A percentile compares a stretch with the other conserved stretches of the same genome.
Evolutionary conservation across 53 echinoderm and acorn worm species (phyloP).

Genomic region (Temnopleurus reevesii): DNA sequence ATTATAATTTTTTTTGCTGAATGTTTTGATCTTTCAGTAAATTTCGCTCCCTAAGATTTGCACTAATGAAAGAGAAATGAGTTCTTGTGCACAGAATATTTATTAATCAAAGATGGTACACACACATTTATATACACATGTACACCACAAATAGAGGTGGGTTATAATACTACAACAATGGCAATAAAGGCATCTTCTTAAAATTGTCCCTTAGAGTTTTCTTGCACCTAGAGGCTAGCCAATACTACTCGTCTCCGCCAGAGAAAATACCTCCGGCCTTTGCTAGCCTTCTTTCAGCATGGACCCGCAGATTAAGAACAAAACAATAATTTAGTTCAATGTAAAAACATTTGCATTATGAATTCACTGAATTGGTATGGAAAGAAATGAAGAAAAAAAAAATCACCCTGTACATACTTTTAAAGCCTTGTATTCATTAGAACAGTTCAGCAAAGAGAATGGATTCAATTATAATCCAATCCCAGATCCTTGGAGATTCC

Average conservation of each 20-base stretch:
- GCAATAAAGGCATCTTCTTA: constrained; percentile 49
- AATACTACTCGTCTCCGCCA: not conserved
- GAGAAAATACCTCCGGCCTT: not conserved
- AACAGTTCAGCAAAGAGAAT: not conserved
- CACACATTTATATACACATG: constrained; percentile 53
- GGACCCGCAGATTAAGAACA: not conserved
- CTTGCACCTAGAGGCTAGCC: constrained; percentile 13
- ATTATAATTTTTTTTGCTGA: not conserved
- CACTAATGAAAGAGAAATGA: constrained; percentile 53
- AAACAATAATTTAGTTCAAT: constrained; percentile 30
- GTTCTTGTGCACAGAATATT: constrained; percentile 55
- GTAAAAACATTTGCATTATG: constrained; percentile 41
- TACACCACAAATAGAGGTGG: constrained; percentile 39
- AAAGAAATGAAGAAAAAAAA: constrained; percentile 13
- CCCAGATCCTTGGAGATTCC: not conserved
- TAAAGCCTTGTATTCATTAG: not conserved
- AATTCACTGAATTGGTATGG: constrained; percentile 40
- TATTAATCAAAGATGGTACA: not conserved
- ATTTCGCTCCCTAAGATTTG: constrained; percentile 31
- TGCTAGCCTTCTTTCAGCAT: not conserved
- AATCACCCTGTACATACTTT: constrained; percentile 38
- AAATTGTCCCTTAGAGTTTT: constrained; percentile 22
- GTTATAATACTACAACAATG: constrained; percentile 59
- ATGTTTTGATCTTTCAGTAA: constrained; percentile 18
- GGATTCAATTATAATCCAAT: not conserved